Conservation (phyloP, 2,888 invertebrate genomes). For the Acrocera orbiculus region DNA sequence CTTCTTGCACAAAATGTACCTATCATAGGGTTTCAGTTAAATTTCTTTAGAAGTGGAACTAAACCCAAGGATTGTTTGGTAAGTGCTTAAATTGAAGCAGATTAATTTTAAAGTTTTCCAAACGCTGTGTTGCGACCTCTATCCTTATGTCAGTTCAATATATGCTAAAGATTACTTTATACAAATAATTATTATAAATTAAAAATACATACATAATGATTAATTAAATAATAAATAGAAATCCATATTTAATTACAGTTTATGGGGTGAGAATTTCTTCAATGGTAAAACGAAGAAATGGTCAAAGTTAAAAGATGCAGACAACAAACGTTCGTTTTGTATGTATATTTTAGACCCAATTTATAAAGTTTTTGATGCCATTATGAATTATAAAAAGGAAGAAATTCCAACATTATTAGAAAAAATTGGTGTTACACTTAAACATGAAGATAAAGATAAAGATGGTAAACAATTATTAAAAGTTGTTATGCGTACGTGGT, state of each 20-base stretch:
- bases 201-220: too few relatives aligned
- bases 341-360: slow-evolving; percentile 99
- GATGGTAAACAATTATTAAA: slow-evolving; percentile 93
- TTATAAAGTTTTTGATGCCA: slow-evolving; percentile 71
- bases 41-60: slow-evolving; percentile 1
- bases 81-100: slow-evolving; percentile 51
- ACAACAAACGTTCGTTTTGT: slow-evolving; percentile 94
- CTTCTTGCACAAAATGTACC: slow-evolving; percentile 31
- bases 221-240: too few relatives aligned
- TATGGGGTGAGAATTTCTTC: slow-evolving; percentile 99
- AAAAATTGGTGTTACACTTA: slow-evolving; percentile 81
- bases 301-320: slow-evolving; percentile 77
- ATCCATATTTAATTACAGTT: slow-evolving; percentile 25
- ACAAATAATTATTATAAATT: slow-evolving; percentile 14
- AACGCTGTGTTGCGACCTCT: slow-evolving; percentile 63
- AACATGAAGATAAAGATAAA: slow-evolving; percentile 89
- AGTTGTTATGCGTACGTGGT: slow-evolving; percentile 97
- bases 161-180: slow-evolving; percentile 34
- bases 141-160: slow-evolving; percentile 58
- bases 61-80: slow-evolving; percentile 26
- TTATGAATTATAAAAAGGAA: slow-evolving; percentile 91
- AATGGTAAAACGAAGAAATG: slow-evolving; percentile 95
- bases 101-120: slow-evolving; percentile 34
- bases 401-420: slow-evolving; percentile 73
- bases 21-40: slow-evolving; percentile 18